Evolutionary conservation across 2,888 invertebrate species (phyloP).

Genomic region (Herminia tarsipennalis): DNA sequence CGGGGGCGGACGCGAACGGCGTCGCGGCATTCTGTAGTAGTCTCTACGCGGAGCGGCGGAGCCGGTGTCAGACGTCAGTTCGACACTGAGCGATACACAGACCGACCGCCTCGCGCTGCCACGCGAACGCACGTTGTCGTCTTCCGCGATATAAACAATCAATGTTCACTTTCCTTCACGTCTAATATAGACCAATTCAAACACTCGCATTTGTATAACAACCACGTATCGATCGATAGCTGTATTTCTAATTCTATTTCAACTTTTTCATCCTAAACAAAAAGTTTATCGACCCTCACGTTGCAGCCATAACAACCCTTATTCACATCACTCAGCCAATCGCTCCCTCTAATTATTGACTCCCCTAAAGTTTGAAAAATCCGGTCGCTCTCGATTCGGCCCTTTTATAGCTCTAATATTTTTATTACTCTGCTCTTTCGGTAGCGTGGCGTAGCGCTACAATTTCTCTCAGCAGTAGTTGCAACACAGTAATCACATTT

Average conservation of each 20-base stretch:
- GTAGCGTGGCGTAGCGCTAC: slow-evolving; percentile 41
- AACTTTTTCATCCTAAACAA: slow-evolving; percentile 31
- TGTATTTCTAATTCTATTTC: slow-evolving; percentile 22
- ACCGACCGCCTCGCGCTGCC: slow-evolving; percentile 73
- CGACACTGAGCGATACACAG: slow-evolving; percentile 75
- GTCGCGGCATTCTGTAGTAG: slow-evolving; percentile 57
- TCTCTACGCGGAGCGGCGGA: slow-evolving; percentile 41
- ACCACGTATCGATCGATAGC: slow-evolving; percentile 19
- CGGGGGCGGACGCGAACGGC: slow-evolving; percentile 78
- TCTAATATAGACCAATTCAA: slow-evolving; percentile 23
- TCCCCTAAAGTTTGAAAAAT: slow-evolving; percentile 77
- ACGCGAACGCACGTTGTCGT: slow-evolving; percentile 54
- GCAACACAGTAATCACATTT: slow-evolving; percentile 50
- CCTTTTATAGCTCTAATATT: slow-evolving; percentile 73
- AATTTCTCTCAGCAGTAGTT: slow-evolving; percentile 40
- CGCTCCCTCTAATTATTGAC: slow-evolving; percentile 83
- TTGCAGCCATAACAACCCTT: slow-evolving; percentile 79
- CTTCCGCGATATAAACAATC: slow-evolving; percentile 71
- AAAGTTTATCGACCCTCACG: slow-evolving; percentile 81
- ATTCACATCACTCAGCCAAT: slow-evolving; percentile 75
- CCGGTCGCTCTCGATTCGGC: slow-evolving; percentile 64
- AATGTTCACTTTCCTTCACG: slow-evolving; percentile 50
- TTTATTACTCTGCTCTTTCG: slow-evolving; percentile 63
- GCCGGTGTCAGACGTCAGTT: slow-evolving; percentile 72
- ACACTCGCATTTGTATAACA: slow-evolving; percentile 6